These are phyloP conservation scores for Chondrilla cf. caribensis DNA, from an alignment of 37 sponge, comb jelly and placozoan species.

Conservation along the genomic window DNA sequence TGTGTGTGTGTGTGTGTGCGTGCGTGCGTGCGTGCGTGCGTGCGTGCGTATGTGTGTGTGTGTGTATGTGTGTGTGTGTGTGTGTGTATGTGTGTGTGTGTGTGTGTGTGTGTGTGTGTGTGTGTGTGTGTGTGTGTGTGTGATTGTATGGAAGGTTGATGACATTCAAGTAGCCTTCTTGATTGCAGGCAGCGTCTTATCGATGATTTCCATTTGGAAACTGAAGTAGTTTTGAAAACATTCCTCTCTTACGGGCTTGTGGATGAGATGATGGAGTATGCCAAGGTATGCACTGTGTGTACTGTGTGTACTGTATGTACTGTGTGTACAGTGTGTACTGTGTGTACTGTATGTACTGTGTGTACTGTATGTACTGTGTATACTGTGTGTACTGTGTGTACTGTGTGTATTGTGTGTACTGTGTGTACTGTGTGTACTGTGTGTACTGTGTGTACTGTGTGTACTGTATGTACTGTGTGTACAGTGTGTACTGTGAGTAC, in stretches of 20 bases:
- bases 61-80: conserved; percentile 13
- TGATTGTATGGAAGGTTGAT: too few relatives aligned
- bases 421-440: conserved; percentile 8
- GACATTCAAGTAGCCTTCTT: too few relatives aligned
- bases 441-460: conserved; percentile 1
- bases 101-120: too few relatives aligned
- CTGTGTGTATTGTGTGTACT: neutral
- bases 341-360: neutral
- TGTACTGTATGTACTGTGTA: neutral
- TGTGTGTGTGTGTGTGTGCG: conserved; percentile 29
- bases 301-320: neutral
- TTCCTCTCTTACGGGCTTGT: conserved; percentile 51
- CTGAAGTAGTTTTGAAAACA: conserved; percentile 38
- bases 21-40: conserved; percentile 11
- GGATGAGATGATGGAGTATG: conserved; percentile 63
- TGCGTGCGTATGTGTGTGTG: too few relatives aligned
- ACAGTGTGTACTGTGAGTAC: neutral
- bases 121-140: too few relatives aligned
- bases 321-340: neutral
- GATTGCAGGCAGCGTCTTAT: neutral
- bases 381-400: neutral
- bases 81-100: neutral
- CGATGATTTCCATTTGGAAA: conserved; percentile 4
- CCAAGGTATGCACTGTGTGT: conserved; percentile 35
- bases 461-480: neutral